phyloP scores from a whole-genome alignment of 1,140 invertebrate species.

The Pissodes strobi region DNA sequence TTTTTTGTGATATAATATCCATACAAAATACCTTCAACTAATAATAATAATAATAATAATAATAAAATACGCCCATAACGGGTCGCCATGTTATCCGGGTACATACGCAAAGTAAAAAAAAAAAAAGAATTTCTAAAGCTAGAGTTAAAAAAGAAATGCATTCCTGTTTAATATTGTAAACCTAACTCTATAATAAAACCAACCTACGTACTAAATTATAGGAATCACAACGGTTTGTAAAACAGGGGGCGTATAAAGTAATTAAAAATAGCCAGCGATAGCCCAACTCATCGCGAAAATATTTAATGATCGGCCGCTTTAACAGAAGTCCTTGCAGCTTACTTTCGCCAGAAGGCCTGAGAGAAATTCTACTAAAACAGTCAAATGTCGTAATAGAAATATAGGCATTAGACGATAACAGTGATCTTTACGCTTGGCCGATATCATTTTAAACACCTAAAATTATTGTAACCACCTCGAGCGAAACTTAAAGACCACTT shows the following conservation, averaged over 20 bases:
- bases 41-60: too few species aligned
- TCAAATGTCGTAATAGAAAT: background rate
- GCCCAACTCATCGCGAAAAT: background rate
- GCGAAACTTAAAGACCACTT: conserved; percentile 2
- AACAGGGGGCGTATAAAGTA: too few species aligned
- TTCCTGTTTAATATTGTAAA: too few species aligned
- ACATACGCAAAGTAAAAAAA: background rate
- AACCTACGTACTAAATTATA: too few species aligned
- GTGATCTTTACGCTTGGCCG: background rate
- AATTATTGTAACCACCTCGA: conserved; percentile 12
- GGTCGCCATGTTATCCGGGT: background rate
- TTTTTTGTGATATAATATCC: too few species aligned
- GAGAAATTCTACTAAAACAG: conserved; percentile 8
- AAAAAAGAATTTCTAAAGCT: conserved; percentile 9
- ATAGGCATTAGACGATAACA: background rate
- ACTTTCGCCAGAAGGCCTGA: background rate
- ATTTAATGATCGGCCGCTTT: background rate
- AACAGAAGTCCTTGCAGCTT: conserved; percentile 4
- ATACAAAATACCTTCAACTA: too few species aligned
- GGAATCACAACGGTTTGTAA: too few species aligned
- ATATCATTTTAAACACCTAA: conserved; percentile 5
- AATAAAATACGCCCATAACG: too few species aligned
- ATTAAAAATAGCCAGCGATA: too few species aligned
- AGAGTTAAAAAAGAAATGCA: conserved; percentile 13
- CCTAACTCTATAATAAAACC: too few species aligned